phyloP scores from a whole-genome alignment of 2,113 vertebrate species.

The Smithornis capensis region DNA sequence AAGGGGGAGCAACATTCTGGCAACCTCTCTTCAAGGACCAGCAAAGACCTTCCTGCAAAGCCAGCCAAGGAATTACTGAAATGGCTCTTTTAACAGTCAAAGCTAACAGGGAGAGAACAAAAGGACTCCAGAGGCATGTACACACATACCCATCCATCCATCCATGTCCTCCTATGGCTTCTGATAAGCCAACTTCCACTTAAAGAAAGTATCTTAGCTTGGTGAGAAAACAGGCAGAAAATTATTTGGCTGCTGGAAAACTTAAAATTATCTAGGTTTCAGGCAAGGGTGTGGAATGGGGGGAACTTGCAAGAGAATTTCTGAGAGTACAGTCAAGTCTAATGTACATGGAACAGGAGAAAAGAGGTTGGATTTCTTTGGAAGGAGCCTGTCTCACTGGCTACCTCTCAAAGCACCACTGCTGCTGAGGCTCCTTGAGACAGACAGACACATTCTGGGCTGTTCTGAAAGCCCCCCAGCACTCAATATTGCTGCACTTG shows the following conservation, averaged over 20 bases:
- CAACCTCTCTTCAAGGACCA: constrained; percentile 19
- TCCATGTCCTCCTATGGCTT: background rate
- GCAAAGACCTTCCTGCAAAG: background rate
- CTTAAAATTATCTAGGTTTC: background rate
- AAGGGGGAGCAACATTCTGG: constrained; percentile 33
- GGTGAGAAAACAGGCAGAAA: background rate
- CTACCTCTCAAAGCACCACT: background rate
- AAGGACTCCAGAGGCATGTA: background rate
- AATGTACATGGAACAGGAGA: background rate
- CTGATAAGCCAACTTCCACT: background rate
- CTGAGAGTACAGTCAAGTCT: background rate
- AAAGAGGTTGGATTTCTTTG: background rate
- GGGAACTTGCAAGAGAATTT: background rate
- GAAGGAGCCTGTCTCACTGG: background rate
- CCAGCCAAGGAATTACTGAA: constrained; percentile 42
- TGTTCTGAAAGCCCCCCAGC: background rate
- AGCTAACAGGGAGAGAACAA: constrained; percentile 47
- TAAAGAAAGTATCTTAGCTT: background rate
- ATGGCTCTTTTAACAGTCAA: constrained; percentile 42
- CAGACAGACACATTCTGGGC: background rate
- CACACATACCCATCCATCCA: background rate
- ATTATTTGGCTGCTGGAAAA: constrained; percentile 2
- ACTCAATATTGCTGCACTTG: background rate
- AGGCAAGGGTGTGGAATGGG: background rate
- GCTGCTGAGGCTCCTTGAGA: background rate